A percentile compares a stretch with the other conserved stretches of the same genome.
Conservation (phyloP, 2,797 vertebrate species). For the Clarias fuscus region DNA sequence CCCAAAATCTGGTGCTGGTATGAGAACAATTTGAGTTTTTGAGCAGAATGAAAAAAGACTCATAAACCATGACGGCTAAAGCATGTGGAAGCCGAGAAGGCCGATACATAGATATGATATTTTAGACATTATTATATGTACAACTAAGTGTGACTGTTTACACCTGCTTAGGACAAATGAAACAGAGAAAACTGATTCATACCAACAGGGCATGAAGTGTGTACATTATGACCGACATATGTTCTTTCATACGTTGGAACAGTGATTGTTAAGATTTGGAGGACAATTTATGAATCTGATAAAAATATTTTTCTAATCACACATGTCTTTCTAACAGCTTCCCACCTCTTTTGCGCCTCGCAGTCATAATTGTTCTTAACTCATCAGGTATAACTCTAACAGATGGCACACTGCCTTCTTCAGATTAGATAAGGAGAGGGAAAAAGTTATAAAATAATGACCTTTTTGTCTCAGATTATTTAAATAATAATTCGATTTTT, state of each 20-base stretch:
- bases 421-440: background rate
- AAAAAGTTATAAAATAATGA: background rate
- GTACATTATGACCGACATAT: background rate
- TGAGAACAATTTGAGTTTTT: conserved; percentile 63
- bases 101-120: background rate
- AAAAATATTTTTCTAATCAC: background rate
- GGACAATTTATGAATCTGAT: background rate
- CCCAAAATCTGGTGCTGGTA: conserved; percentile 60
- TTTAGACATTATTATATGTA: background rate
- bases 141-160: background rate
- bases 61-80: background rate
- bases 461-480: background rate
- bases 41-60: conserved; percentile 55
- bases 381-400: background rate
- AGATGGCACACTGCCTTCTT: background rate
- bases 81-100: background rate
- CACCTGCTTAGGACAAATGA: background rate
- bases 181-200: background rate
- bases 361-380: background rate
- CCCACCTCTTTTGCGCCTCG: background rate
- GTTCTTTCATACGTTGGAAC: background rate
- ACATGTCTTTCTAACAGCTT: background rate
- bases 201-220: background rate
- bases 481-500: background rate
- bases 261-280: background rate